These are phyloP conservation scores for Norana najaformis DNA, from an alignment of 2,888 invertebrate genomes.

Conservation along the genomic window DNA sequence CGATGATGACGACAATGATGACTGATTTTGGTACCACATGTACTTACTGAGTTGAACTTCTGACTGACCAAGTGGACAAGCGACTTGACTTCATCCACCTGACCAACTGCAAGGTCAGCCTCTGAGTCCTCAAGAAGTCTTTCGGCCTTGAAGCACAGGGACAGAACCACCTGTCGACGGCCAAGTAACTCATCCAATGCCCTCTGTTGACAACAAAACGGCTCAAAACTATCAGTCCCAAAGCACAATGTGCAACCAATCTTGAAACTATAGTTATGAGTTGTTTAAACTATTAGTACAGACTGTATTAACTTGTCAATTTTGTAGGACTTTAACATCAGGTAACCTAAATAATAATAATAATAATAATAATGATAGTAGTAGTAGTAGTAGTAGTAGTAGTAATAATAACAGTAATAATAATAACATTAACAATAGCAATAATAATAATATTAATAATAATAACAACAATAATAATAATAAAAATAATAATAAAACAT, in stretches of 20 bases:
- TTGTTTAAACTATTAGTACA: neutral
- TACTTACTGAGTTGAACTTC: slow-evolving; percentile 23
- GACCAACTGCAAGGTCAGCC: slow-evolving; percentile 56
- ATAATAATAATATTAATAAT: too few relatives aligned
- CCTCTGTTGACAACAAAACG: slow-evolving; percentile 29
- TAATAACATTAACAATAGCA: neutral
- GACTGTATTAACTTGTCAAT: neutral
- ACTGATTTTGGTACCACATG: neutral
- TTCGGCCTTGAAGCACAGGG: slow-evolving; percentile 57
- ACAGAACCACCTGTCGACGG: slow-evolving; percentile 57
- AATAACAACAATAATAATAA: too few relatives aligned
- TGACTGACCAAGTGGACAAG: slow-evolving; percentile 2
- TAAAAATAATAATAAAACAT: too few relatives aligned
- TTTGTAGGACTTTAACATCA: too few relatives aligned
- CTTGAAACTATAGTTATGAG: neutral
- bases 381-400: too few relatives aligned
- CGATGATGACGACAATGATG: too few relatives aligned
- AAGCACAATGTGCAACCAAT: neutral
- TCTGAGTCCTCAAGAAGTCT: slow-evolving; percentile 56
- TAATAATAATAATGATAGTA: neutral
- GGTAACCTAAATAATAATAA: neutral
- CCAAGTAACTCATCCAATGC: slow-evolving; percentile 48
- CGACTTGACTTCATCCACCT: slow-evolving; percentile 51
- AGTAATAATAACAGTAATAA: neutral
- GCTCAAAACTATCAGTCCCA: neutral